Base-by-base conservation (phyloP, 2,888 invertebrate genomes). In the Erynnis tages region DNA sequence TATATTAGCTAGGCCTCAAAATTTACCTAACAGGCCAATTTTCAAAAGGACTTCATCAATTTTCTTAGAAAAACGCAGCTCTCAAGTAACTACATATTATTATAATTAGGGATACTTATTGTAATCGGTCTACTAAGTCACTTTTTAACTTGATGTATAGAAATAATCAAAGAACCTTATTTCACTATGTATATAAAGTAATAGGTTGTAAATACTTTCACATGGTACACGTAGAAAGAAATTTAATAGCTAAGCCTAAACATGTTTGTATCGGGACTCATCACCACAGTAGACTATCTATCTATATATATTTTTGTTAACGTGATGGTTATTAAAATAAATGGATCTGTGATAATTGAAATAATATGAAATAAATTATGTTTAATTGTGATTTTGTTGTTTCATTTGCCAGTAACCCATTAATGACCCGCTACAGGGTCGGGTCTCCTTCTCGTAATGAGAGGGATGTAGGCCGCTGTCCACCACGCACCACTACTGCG, bases 281-380 rank as follows among this genome's bases (percentile, higher is more conserved):
- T 71, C 79, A 73, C 79, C 76, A 72, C 76, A 59, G 76, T 86
- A 86, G 80, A 81, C 76, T 84, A 81, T 86, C 77, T 85, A 81
- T 86, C 76, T 85, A 82, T 86, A 82, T 85, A 83, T 87, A 88
- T 88, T 88, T 88, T 88, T 87, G 87, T 87, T 88, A 87, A 84
- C 69, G 85, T 84, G 85, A 87, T 85, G 84, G 87, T 79, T 86
- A 86, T 85, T 84, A 85, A 87, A 83, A 86, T 87, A 86, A 88
- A 87, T 82, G 85, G 71, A 88, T 89, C 89, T 89, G 89, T 89
- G 89, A 88, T 88, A 89, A 81, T 87, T 87, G 85, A 80, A 84
- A 83, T 87, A 88, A 84, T 85, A 86, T 85, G 78, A 86, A 87
- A 85, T 88, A 88, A 88, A 87, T 87, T 88, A 89, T 89, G 89